phyloP scores from a whole-genome alignment of 1,140 invertebrate genomes.

The Scaptomyza hsui region DNA sequence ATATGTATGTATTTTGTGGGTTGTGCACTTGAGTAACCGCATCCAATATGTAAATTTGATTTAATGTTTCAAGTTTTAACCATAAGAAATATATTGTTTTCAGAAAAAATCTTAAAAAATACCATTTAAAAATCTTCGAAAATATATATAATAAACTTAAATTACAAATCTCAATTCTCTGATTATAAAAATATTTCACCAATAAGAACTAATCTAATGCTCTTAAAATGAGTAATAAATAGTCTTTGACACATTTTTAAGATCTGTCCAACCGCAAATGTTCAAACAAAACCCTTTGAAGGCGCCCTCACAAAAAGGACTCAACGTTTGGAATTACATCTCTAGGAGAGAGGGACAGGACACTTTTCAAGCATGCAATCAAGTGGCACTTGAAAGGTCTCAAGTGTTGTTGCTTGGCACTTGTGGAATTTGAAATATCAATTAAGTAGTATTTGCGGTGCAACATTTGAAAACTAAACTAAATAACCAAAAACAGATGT shows the following conservation, averaged over 20 bases:
- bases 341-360: slow-evolving; percentile 12
- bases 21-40: slow-evolving; percentile 28
- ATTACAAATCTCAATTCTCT: background rate
- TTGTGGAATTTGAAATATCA: slow-evolving; percentile 40
- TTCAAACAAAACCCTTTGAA: slow-evolving; percentile 18
- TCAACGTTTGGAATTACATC: slow-evolving; percentile 40
- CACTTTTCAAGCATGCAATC: background rate
- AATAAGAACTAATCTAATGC: background rate
- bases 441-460: slow-evolving; percentile 27
- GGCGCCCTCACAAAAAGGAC: slow-evolving; percentile 3
- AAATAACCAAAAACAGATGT: background rate
- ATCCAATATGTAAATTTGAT: background rate
- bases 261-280: slow-evolving; percentile 35
- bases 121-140: too few relatives aligned
- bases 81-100: too few relatives aligned
- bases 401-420: slow-evolving; percentile 31
- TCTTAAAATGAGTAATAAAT: background rate
- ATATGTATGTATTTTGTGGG: background rate
- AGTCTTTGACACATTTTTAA: background rate
- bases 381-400: slow-evolving; percentile 27
- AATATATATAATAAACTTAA: too few relatives aligned
- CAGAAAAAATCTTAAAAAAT: too few relatives aligned
- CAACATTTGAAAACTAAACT: slow-evolving; percentile 2
- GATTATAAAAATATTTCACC: background rate
- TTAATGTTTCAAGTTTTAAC: background rate